Evolutionary conservation across 1,140 invertebrate genomes (phyloP).

Genomic region (Zophobas morio): DNA sequence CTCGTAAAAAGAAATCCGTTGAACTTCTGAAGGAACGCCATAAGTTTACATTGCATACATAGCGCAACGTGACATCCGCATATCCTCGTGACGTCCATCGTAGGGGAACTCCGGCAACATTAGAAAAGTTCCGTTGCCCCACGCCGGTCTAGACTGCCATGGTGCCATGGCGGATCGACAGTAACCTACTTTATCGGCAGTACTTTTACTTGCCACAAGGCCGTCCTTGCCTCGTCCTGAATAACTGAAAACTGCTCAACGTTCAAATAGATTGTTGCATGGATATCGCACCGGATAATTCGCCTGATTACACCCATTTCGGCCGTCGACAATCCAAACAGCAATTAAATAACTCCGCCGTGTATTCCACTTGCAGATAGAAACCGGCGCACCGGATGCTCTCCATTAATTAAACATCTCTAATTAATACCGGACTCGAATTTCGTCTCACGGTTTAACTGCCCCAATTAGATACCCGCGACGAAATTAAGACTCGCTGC

Average conservation of each 20-base stretch:
- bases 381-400: not conserved
- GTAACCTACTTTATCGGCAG: conserved; percentile 41
- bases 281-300: conserved; percentile 45
- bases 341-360: conserved; percentile 5
- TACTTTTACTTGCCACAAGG: conserved; percentile 49
- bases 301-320: conserved; percentile 11
- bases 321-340: conserved; percentile 9
- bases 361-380: not conserved
- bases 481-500: not conserved
- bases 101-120: conserved; percentile 24
- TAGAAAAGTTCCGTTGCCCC: conserved; percentile 36
- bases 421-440: conserved; percentile 15
- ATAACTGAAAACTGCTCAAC: conserved; percentile 46
- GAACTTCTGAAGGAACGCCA: conserved; percentile 21
- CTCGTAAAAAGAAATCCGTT: conserved; percentile 37
- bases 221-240: conserved; percentile 45
- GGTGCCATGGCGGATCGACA: conserved; percentile 26
- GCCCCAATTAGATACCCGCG: not conserved
- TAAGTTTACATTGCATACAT: conserved; percentile 18
- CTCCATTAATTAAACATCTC: conserved; percentile 28
- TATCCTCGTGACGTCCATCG: conserved; percentile 35
- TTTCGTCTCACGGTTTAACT: not conserved
- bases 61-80: conserved; percentile 37
- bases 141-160: conserved; percentile 43
- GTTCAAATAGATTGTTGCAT: conserved; percentile 43